phyloP scores from a whole-genome alignment of 1,140 invertebrate species.

The Bombus terrestris region DNA sequence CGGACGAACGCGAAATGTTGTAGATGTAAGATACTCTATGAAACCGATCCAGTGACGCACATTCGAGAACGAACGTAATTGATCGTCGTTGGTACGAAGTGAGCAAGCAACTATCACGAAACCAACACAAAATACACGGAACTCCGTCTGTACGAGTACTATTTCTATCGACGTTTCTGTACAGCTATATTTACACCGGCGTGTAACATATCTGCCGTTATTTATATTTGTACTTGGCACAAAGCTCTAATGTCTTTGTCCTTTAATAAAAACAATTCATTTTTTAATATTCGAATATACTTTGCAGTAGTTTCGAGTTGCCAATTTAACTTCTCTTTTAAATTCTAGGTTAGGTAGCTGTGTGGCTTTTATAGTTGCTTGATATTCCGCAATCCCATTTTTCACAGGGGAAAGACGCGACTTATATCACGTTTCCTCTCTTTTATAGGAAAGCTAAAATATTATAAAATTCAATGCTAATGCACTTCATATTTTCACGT shows the following conservation, averaged over 20 bases:
- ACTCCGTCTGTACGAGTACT: not conserved
- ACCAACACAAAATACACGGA: not conserved
- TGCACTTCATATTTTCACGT: no score
- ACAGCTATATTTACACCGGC: not conserved
- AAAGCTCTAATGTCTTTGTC: not conserved
- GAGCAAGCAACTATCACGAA: not conserved
- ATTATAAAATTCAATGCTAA: no score
- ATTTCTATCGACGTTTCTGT: conserved; percentile 12
- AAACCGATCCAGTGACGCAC: not conserved
- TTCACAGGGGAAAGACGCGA: no score
- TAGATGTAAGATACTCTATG: not conserved
- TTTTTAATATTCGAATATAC: not conserved
- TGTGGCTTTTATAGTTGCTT: no score
- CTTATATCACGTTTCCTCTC: no score
- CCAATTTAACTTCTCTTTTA: not conserved
- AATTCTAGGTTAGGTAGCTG: not conserved
- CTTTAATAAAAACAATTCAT: not conserved
- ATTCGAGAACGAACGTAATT: conserved; percentile 11
- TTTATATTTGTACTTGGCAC: not conserved
- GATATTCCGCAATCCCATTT: no score
- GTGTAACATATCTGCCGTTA: not conserved
- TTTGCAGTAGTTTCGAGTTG: not conserved
- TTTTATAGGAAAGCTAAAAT: no score
- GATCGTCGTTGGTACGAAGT: not conserved
- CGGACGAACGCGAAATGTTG: not conserved